Evolutionary conservation across 2,888 invertebrate genomes (phyloP).

Genomic region (Eristalinus aeneus): DNA sequence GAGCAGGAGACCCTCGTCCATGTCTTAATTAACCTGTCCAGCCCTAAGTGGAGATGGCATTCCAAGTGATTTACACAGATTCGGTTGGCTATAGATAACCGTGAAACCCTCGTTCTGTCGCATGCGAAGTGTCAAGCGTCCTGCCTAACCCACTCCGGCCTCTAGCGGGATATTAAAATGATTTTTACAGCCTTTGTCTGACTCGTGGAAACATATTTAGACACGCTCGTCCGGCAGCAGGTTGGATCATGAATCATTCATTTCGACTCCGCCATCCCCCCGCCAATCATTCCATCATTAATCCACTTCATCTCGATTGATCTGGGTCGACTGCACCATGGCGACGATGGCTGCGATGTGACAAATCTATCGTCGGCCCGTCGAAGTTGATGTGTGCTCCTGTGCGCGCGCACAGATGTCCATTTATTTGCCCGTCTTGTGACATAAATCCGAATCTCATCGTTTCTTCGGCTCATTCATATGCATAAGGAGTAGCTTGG

Average conservation of each 20-base stretch:
- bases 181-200: constrained; percentile 7
- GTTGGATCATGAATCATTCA: constrained; percentile 45
- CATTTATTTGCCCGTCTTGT: constrained; percentile 25
- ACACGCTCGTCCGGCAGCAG: constrained; percentile 3
- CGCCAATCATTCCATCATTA: constrained; percentile 65
- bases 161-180: constrained; percentile 22
- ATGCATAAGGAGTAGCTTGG: constrained; percentile 11
- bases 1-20: constrained; percentile 41
- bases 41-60: constrained; percentile 34
- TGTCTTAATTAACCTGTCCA: constrained; percentile 59
- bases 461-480: constrained; percentile 36
- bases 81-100: constrained; percentile 10
- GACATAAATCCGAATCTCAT: constrained; percentile 48
- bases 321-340: constrained; percentile 12
- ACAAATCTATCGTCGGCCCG: constrained; percentile 13
- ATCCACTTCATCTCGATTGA: constrained; percentile 60
- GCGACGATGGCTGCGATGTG: background rate
- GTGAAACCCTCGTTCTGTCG: constrained; percentile 20
- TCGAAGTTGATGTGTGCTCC: background rate
- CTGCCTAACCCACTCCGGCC: background rate
- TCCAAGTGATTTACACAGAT: constrained; percentile 32
- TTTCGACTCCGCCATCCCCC: constrained; percentile 19
- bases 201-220: constrained; percentile 9
- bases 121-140: constrained; percentile 35
- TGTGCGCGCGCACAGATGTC: constrained; percentile 32